These are phyloP conservation scores for Mormyrus iriodes DNA, from an alignment of 2,113 vertebrate genomes.

Conservation along the genomic window DNA sequence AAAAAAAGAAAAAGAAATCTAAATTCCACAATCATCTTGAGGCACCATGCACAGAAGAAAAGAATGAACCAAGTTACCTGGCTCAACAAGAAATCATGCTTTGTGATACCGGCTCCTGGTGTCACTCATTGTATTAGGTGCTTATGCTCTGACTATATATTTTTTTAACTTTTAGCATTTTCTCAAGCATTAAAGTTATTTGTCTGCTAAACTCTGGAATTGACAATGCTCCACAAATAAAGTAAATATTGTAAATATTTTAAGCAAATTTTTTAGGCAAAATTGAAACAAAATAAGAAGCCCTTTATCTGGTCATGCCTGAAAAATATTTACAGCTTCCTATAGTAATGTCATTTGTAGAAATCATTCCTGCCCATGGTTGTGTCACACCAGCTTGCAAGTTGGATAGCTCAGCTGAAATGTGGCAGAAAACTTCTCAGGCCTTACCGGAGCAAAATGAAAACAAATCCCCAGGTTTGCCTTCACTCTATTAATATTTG, in stretches of 20 bases:
- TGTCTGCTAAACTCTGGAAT: background rate
- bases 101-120: background rate
- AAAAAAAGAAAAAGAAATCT: too few species aligned
- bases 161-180: background rate
- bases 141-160: background rate
- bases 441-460: background rate
- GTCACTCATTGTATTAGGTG: background rate
- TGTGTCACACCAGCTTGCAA: background rate
- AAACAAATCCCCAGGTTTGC: background rate
- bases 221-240: background rate
- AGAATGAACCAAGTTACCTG: background rate
- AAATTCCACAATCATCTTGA: too few species aligned
- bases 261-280: too few species aligned
- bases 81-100: background rate
- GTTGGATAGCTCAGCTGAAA: background rate
- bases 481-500: constrained; percentile 14
- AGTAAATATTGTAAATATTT: background rate
- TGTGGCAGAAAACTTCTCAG: background rate
- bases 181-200: background rate
- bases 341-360: background rate
- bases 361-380: background rate
- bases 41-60: too few species aligned
- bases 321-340: background rate
- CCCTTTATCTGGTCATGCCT: background rate
- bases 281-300: too few species aligned